phyloP scores from a whole-genome alignment of 2,113 vertebrate species.

The Paedocypris sp. region DNA sequence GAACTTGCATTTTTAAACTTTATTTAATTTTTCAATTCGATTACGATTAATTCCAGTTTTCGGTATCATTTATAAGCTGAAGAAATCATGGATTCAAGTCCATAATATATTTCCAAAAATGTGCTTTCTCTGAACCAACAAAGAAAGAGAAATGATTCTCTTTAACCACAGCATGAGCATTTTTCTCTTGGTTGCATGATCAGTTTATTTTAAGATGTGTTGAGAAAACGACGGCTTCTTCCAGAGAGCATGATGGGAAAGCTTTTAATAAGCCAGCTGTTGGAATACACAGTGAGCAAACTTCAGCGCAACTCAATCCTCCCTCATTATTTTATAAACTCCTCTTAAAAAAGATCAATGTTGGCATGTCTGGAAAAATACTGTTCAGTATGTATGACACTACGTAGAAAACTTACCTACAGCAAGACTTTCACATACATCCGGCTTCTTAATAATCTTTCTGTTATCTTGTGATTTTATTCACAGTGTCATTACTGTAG shows the following conservation, averaged over 20 bases:
- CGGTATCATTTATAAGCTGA: not conserved
- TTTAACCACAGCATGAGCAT: constrained; percentile 1
- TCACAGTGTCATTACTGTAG: too few relatives aligned
- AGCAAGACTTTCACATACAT: too few relatives aligned
- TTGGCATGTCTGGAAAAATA: too few relatives aligned
- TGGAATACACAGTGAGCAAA: constrained; percentile 5
- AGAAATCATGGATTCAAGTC: not conserved
- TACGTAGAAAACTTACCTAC: too few relatives aligned
- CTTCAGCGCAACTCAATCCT: constrained; percentile 35
- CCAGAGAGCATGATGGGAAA: constrained; percentile 9
- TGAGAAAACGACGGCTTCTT: not conserved
- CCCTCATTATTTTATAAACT: constrained; percentile 52
- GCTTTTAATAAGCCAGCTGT: constrained; percentile 18
- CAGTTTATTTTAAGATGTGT: constrained; percentile 7
- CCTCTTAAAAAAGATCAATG: too few relatives aligned
- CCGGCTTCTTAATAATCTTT: too few relatives aligned
- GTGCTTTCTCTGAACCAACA: too few relatives aligned
- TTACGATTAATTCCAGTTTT: not conserved
- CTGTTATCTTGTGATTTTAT: too few relatives aligned
- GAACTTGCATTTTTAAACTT: too few relatives aligned
- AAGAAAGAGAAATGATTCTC: too few relatives aligned
- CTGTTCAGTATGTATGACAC: too few relatives aligned
- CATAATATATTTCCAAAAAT: not conserved
- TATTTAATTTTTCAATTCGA: not conserved
- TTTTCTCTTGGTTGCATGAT: constrained; percentile 3